phyloP scores from a whole-genome alignment of 2,797 vertebrate genomes.

The Chanos chanos region DNA sequence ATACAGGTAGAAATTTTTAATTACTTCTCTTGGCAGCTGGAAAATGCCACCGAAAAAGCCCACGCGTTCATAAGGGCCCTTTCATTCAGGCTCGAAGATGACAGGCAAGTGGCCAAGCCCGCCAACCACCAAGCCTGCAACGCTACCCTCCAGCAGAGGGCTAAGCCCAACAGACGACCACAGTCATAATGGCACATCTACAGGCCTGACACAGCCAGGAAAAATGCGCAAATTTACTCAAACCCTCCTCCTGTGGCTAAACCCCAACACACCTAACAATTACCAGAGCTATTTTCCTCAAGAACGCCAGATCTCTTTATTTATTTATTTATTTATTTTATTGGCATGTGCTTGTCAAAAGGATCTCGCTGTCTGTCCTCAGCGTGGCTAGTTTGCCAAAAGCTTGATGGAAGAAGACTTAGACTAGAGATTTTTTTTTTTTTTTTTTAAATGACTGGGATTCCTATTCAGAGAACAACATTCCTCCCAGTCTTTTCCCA shows the following conservation, averaged over 20 bases:
- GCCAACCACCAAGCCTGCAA: constrained; percentile 47
- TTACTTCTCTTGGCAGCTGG: constrained; percentile 39
- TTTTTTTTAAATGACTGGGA: constrained; percentile 31
- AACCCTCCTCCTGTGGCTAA: constrained; percentile 53
- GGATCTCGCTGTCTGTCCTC: constrained; percentile 57
- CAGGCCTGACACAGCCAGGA: constrained; percentile 44
- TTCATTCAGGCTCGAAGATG: constrained; percentile 38
- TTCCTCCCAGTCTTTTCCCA: constrained; percentile 15
- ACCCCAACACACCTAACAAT: constrained; percentile 69
- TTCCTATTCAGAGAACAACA: constrained; percentile 25
- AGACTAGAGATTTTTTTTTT: constrained; percentile 25
- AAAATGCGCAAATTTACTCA: constrained; percentile 65
- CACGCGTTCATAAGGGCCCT: constrained; percentile 48
- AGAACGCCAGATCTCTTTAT: constrained; percentile 69
- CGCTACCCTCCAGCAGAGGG: constrained; percentile 38
- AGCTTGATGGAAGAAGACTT: constrained; percentile 29
- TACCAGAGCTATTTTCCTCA: constrained; percentile 74
- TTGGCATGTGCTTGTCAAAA: constrained; percentile 66
- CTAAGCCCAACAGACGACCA: constrained; percentile 44
- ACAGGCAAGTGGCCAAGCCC: constrained; percentile 36
- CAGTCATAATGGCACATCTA: constrained; percentile 40
- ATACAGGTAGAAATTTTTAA: constrained; percentile 38
- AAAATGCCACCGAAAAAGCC: constrained; percentile 43
- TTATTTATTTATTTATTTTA: too few species aligned
- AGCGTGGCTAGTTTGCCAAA: constrained; percentile 42